Evolutionary conservation across 2,888 invertebrate genomes (phyloP).

Genomic region (Eupithecia dodoneata): DNA sequence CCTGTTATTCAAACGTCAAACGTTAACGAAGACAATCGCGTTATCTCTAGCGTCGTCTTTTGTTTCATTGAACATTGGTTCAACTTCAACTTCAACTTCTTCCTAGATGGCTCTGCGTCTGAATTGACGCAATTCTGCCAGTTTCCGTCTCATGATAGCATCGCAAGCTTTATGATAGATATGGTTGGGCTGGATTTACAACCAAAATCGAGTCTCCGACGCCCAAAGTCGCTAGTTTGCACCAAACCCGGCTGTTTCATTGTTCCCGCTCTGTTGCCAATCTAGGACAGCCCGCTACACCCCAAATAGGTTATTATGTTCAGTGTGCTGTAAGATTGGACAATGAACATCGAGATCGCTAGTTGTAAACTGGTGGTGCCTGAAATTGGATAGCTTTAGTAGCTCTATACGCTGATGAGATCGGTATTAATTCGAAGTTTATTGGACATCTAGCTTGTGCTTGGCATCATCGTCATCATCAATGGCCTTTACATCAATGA

Average conservation of each 20-base stretch:
- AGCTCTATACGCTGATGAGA: neutral
- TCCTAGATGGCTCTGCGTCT: too few species aligned
- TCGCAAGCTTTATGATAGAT: too few species aligned
- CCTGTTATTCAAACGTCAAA: too few species aligned
- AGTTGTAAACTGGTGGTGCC: slow-evolving; percentile 10
- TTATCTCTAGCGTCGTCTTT: neutral
- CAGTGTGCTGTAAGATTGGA: slow-evolving; percentile 37
- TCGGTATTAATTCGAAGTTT: slow-evolving; percentile 1
- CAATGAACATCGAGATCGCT: slow-evolving; percentile 9
- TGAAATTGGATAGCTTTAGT: slow-evolving; percentile 12
- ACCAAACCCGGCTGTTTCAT: neutral
- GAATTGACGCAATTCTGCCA: too few species aligned
- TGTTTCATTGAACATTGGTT: neutral
- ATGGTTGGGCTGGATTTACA: neutral
- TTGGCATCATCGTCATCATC: neutral
- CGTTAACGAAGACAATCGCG: too few species aligned
- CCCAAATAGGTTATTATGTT: slow-evolving; percentile 35
- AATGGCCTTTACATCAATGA: too few species aligned
- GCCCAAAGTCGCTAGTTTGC: neutral
- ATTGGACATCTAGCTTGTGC: neutral
- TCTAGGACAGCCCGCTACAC: slow-evolving; percentile 25
- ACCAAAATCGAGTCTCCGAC: neutral
- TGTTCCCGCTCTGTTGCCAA: slow-evolving; percentile 29
- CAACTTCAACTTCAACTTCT: too few species aligned
- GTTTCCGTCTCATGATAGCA: too few species aligned